Conservation (phyloP, 2,888 invertebrate genomes). For the Hyposoter dolosus region DNA sequence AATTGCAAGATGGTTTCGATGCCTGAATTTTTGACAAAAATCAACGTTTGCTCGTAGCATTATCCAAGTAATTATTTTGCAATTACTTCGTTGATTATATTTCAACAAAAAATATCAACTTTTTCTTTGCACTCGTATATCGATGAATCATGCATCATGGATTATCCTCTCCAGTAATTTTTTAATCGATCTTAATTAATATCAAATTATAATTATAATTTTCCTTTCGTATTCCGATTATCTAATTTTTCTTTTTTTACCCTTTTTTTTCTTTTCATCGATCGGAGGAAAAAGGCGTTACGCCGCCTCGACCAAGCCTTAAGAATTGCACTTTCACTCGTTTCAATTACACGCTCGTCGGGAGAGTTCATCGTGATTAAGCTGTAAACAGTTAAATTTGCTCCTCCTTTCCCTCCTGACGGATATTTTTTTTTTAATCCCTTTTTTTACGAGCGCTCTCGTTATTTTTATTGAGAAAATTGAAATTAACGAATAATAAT, state of each 20-base stretch:
- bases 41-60: background rate
- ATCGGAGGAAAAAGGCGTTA: constrained; percentile 28
- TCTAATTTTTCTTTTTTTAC: background rate
- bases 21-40: background rate
- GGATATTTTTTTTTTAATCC: background rate
- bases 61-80: background rate
- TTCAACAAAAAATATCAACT: background rate
- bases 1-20: background rate
- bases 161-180: background rate
- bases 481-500: background rate
- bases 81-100: background rate
- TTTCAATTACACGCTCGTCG: constrained; percentile 63
- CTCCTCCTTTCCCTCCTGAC: background rate
- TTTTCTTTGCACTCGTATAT: background rate
- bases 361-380: constrained; percentile 42
- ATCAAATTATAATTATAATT: constrained; percentile 5
- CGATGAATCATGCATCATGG: background rate
- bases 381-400: constrained; percentile 39
- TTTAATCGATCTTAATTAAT: background rate
- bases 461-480: constrained; percentile 2
- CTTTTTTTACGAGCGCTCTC: background rate
- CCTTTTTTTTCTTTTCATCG: background rate
- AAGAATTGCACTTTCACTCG: constrained; percentile 68
- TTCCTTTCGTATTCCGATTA: constrained; percentile 4
- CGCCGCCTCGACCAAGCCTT: constrained; percentile 43